These are phyloP conservation scores for Zapus hudsonius DNA, from an alignment of 2,113 vertebrate genomes.

Conservation along the genomic window DNA sequence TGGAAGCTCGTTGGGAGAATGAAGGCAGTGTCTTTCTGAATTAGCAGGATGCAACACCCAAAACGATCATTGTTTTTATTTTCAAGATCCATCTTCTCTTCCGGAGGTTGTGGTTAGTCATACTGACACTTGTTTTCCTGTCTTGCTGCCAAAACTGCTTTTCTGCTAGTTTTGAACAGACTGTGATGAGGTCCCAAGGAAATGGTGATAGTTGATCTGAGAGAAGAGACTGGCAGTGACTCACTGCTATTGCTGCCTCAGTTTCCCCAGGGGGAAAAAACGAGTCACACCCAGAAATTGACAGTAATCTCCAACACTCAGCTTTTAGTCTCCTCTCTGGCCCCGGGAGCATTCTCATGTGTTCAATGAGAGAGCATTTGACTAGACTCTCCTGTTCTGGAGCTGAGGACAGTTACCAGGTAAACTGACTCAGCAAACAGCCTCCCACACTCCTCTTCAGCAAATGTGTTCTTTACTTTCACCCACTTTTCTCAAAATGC, in stretches of 20 bases:
- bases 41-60: neutral
- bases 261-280: neutral
- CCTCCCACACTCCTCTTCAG: neutral
- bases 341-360: neutral
- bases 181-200: neutral
- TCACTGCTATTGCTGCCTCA: neutral
- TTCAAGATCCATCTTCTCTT: constrained; percentile 42
- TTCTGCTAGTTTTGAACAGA: constrained; percentile 60
- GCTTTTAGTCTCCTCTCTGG: neutral
- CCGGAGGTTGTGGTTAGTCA: neutral
- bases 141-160: constrained; percentile 17
- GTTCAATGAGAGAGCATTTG: neutral
- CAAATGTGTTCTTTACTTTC: neutral
- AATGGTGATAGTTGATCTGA: neutral
- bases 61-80: constrained; percentile 20
- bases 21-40: neutral
- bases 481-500: neutral
- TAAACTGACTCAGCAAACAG: neutral
- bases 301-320: neutral
- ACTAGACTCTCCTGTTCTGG: neutral
- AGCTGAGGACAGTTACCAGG: neutral
- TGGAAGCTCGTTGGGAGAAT: neutral
- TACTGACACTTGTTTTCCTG: constrained; percentile 40
- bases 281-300: neutral
- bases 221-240: neutral